Conservation (phyloP, 2,113 vertebrate species). For the Girardinichthys multiradiatus region DNA sequence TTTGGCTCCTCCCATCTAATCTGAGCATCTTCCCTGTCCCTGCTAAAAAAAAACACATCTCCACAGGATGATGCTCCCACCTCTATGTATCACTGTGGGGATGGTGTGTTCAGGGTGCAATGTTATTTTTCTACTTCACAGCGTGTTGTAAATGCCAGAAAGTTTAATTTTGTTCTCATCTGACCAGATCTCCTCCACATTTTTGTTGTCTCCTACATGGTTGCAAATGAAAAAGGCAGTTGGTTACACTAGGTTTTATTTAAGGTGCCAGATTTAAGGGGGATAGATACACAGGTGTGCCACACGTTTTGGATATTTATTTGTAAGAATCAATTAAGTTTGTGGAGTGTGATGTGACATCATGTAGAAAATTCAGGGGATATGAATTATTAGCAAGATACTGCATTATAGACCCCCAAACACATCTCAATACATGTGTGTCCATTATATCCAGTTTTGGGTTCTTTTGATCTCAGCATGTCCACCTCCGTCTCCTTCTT, state of each 20-base stretch:
- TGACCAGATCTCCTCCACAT: neutral
- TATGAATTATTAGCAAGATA: neutral
- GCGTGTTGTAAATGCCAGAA: too few relatives aligned
- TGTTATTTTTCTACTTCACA: neutral
- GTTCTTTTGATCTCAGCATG: slow-evolving; percentile 63
- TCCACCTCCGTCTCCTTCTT: slow-evolving; percentile 75
- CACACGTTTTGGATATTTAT: neutral
- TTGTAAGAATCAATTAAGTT: neutral
- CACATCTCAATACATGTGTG: neutral
- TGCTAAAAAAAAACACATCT: neutral
- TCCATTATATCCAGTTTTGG: slow-evolving; percentile 35
- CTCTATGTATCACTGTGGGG: neutral
- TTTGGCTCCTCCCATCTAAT: too few relatives aligned
- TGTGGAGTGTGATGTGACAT: too few relatives aligned
- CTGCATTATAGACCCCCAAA: neutral
- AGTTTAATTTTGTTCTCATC: too few relatives aligned
- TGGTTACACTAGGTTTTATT: neutral
- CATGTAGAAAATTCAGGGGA: neutral
- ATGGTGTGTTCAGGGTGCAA: neutral
- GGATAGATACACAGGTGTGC: neutral
- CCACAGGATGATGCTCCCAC: neutral
- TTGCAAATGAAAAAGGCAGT: neutral
- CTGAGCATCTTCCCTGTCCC: too few relatives aligned
- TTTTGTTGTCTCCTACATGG: neutral
- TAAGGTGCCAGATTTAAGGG: neutral